These are phyloP conservation scores for Unio delphinus DNA, from an alignment of 2,888 invertebrate genomes.

Conservation along the genomic window DNA sequence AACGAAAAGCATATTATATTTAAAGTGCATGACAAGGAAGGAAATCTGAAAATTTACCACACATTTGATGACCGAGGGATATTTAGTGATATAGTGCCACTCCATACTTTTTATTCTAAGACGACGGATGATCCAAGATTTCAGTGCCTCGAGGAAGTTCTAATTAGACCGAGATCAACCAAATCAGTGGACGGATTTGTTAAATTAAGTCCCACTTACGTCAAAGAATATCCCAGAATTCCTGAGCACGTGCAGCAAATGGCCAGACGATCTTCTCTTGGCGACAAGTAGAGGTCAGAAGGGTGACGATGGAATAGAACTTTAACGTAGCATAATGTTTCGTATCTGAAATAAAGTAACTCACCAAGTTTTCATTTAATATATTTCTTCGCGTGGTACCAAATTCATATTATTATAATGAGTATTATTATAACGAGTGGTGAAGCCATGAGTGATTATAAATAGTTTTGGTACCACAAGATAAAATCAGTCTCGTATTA, in stretches of 20 bases:
- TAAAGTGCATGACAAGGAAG: slow-evolving; percentile 40
- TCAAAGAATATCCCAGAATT: slow-evolving; percentile 16
- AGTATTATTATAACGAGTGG: too few relatives aligned
- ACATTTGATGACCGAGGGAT: slow-evolving; percentile 41
- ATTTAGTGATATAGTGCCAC: slow-evolving; percentile 38
- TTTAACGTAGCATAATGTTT: too few relatives aligned
- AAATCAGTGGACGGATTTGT: slow-evolving; percentile 45
- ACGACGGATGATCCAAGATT: slow-evolving; percentile 51
- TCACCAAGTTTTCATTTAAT: too few relatives aligned
- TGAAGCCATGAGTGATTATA: too few relatives aligned
- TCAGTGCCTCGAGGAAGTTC: slow-evolving; percentile 38
- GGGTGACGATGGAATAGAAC: too few relatives aligned
- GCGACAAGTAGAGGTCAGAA: too few relatives aligned
- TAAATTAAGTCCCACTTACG: slow-evolving; percentile 51
- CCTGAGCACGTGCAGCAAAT: slow-evolving; percentile 2
- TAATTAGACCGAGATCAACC: slow-evolving; percentile 23
- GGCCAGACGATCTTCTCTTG: too few relatives aligned
- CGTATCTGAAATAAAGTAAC: too few relatives aligned
- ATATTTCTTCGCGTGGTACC: too few relatives aligned
- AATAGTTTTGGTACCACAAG: too few relatives aligned
- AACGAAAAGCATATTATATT: slow-evolving; percentile 33
- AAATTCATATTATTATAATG: too few relatives aligned
- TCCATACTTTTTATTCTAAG: slow-evolving; percentile 32
- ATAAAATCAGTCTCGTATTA: too few relatives aligned
- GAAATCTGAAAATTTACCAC: slow-evolving; percentile 36